Conservation (phyloP, 2,888 invertebrate species). For the Leptopterna dolabrata region DNA sequence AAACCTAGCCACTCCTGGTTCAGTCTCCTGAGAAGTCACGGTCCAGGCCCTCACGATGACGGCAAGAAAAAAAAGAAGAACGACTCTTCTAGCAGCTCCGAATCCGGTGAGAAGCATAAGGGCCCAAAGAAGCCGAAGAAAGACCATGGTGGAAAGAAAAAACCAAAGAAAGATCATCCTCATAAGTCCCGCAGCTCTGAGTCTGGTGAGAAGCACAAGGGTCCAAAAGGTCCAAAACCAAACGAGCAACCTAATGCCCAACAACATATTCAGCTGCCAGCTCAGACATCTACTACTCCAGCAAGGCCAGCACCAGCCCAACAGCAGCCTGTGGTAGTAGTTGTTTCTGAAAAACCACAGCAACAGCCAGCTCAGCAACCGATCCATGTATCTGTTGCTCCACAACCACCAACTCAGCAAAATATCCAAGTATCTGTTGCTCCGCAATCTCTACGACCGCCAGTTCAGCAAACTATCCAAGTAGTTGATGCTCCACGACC, state of each 20-base stretch:
- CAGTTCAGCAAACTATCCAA: neutral
- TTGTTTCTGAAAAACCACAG: neutral
- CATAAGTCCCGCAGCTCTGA: neutral
- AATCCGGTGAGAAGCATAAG: neutral
- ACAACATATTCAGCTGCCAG: neutral
- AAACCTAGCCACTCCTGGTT: too few relatives aligned
- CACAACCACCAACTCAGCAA: neutral
- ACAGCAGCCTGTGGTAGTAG: too few relatives aligned
- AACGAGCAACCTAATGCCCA: too few relatives aligned
- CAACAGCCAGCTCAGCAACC: neutral
- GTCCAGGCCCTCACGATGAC: neutral
- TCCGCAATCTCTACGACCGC: neutral
- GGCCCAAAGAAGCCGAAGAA: neutral
- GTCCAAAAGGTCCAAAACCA: neutral
- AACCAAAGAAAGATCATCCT: neutral
- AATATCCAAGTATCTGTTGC: neutral
- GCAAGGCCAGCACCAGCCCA: too few relatives aligned
- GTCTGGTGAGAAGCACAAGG: neutral
- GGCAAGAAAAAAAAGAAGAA: neutral
- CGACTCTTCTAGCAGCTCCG: neutral
- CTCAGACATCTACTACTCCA: neutral
- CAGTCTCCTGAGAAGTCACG: too few relatives aligned
- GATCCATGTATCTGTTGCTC: neutral
- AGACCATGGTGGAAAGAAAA: neutral
- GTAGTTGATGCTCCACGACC: too few relatives aligned